phyloP scores from a whole-genome alignment of 2,888 invertebrate species.

The Carpatolechia fugitivella region DNA sequence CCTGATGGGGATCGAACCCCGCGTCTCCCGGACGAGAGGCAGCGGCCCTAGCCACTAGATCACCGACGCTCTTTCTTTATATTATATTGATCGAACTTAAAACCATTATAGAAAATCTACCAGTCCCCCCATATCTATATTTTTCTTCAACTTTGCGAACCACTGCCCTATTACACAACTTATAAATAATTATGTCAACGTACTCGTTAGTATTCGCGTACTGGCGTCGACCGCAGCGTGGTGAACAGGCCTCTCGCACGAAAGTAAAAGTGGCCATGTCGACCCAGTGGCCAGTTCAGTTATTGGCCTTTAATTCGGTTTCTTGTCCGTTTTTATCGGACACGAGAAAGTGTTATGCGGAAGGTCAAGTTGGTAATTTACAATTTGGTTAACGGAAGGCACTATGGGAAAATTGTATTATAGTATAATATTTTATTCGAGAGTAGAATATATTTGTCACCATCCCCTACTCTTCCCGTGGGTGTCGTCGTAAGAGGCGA shows the following conservation, averaged over 20 bases:
- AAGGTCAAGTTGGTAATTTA: neutral
- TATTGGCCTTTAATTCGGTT: no score
- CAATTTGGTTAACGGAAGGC: neutral
- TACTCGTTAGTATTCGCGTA: constrained; percentile 31
- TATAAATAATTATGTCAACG: constrained; percentile 31
- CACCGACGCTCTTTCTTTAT: no score
- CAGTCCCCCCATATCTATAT: neutral
- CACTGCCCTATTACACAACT: constrained; percentile 18
- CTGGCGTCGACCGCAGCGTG: constrained; percentile 12
- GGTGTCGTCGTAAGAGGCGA: no score
- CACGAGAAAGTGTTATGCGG: constrained; percentile 37
- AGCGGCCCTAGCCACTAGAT: no score
- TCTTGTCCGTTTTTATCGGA: constrained; percentile 17
- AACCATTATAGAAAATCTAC: neutral
- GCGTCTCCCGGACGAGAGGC: no score
- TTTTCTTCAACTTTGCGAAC: neutral
- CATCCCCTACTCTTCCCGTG: no score
- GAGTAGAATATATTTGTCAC: no score
- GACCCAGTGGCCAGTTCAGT: constrained; percentile 1
- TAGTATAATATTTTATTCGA: no score
- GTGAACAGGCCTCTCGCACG: constrained; percentile 11
- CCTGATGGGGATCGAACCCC: no score
- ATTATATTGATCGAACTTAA: no score
- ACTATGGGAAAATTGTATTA: no score
- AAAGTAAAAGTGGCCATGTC: constrained; percentile 30